A percentile compares a stretch with the other conserved stretches of the same genome.
Conservation (phyloP, 2,797 vertebrate genomes). For the Galaxias olidus region DNA sequence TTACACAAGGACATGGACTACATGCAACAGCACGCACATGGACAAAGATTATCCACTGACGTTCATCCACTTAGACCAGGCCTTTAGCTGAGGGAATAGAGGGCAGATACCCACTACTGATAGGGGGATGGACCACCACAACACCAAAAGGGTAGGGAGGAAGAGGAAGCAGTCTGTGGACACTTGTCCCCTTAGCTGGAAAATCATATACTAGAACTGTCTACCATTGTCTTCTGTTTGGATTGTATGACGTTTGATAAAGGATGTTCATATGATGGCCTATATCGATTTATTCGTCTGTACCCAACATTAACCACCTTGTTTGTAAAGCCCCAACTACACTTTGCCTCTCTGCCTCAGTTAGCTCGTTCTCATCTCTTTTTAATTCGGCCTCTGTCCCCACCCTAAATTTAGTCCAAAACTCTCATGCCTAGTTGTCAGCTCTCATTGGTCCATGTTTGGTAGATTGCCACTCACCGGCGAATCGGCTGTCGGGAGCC, state of each 20-base stretch:
- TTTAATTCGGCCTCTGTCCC: conserved; percentile 8
- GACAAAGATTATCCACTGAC: conserved; percentile 6
- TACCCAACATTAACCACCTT: too few relatives aligned
- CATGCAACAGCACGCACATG: conserved; percentile 5
- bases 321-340: too few relatives aligned
- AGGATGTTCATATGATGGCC: too few relatives aligned
- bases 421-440: conserved; percentile 49
- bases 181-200: too few relatives aligned
- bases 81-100: conserved; percentile 45
- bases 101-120: conserved; percentile 42
- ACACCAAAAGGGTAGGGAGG: conserved; percentile 48
- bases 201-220: too few relatives aligned
- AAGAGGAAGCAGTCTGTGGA: conserved; percentile 54
- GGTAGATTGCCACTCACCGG: conserved; percentile 97
- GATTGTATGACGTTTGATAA: too few relatives aligned
- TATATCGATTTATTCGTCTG: too few relatives aligned
- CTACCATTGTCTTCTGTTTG: too few relatives aligned
- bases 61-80: conserved; percentile 34
- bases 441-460: conserved; percentile 84
- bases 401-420: conserved; percentile 27
- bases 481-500: conserved; percentile 94
- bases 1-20: conserved; percentile 8
- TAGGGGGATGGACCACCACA: conserved; percentile 49
- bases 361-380: conserved; percentile 12
- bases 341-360: conserved; percentile 2